Base-by-base conservation (phyloP, 2,888 invertebrate genomes). In the Eupithecia pulchellata region DNA sequence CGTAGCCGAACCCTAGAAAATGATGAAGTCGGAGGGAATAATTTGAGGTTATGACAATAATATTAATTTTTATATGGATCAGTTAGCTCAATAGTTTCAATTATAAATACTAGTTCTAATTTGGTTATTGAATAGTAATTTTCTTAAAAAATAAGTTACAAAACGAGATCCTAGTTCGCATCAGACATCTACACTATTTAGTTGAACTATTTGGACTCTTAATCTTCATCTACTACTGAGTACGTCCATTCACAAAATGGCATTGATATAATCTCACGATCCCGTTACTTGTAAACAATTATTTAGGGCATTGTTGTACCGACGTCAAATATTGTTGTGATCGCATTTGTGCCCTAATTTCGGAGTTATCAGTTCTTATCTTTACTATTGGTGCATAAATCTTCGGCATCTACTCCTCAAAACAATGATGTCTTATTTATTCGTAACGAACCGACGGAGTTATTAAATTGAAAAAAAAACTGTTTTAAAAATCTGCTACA, bases 261-360 rank as follows among this genome's bases (percentile, higher is more conserved):
- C 55, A 69, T 69, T 61, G 65, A 55, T 11, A 4, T 5, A 27
- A 47, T 42, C 47, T 20, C 32, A 34, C 47, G 64, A 65, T 60
- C 61, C 30, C 58, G 47, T 52, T 2, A 42, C 4, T 32, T 27
- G 55, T 66, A 64, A 66, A 66, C 58, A 71, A 66, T 34, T 66
- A 71, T 64, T 47, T 66, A 71, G 71, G 66, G 47, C 71, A 67
- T 58, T 66, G 20, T 34, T n/a, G 61, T 61, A 36, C 11, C 29
- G 66, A 71, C 71, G 71, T 71, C 71, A 64, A 52, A 52, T 64
- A 62, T 27, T 34, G 34, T 34, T 39, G 20, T 65, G 36, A 34
- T 66, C 55, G 73, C 68, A 72, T 64, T 73, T 68, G 67, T 77
- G 77, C 32, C 77, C 77, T 73, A 73, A 73, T 77, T 77, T 69